A percentile compares a stretch with the other conserved stretches of the same genome.
phyloP scores from a whole-genome alignment of 2,797 vertebrate genomes.

The Poeciliopsis presidionis region DNA sequence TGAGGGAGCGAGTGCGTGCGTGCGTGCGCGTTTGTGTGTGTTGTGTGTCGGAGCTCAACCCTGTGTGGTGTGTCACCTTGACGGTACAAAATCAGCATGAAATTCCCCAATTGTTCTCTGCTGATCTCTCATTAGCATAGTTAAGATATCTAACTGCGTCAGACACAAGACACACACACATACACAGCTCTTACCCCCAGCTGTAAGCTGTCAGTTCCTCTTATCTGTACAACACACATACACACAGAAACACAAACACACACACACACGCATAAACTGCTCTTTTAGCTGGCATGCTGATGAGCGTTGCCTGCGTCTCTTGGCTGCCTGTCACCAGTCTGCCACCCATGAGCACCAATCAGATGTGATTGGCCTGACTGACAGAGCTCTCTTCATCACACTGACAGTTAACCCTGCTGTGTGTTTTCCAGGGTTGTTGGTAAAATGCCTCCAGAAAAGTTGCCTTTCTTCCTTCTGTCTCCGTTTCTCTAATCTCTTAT shows the following conservation, averaged over 20 bases:
- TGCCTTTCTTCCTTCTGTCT: conserved; percentile 54
- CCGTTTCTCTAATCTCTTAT: conserved; percentile 61
- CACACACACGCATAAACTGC: conserved; percentile 68
- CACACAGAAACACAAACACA: conserved; percentile 38
- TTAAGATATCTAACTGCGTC: conserved; percentile 83
- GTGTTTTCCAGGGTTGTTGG: conserved; percentile 67
- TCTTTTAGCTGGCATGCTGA: conserved; percentile 82
- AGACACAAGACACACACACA: conserved; percentile 67
- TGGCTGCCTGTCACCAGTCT: conserved; percentile 82
- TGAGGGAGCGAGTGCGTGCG: conserved; percentile 19
- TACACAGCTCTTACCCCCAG: conserved; percentile 75
- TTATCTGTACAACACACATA: conserved; percentile 76
- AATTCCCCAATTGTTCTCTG: conserved; percentile 79
- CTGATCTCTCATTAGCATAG: conserved; percentile 82
- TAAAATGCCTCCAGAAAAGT: conserved; percentile 71
- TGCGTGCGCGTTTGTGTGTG: conserved; percentile 23
- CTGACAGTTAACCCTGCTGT: conserved; percentile 79
- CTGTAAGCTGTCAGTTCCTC: conserved; percentile 83
- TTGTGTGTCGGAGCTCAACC: conserved; percentile 35
- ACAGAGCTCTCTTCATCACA: conserved; percentile 78
- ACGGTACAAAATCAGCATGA: conserved; percentile 77
- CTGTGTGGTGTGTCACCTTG: conserved; percentile 76
- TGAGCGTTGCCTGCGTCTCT: conserved; percentile 80
- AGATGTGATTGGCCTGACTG: conserved; percentile 82
- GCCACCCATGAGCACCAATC: conserved; percentile 82